These are phyloP conservation scores for Unio delphinus DNA, from an alignment of 2,888 invertebrate genomes.

Conservation along the genomic window DNA sequence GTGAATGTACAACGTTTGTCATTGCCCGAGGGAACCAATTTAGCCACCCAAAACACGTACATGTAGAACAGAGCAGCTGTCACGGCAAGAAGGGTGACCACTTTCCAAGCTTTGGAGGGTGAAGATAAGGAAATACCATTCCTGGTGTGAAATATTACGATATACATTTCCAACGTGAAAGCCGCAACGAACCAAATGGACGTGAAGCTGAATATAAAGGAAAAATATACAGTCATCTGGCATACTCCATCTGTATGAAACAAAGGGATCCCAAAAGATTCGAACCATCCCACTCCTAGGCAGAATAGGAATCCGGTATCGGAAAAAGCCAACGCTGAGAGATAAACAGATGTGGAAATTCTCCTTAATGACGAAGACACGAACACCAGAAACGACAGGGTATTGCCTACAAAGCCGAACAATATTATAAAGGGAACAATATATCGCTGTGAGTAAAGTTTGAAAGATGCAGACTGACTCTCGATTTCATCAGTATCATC, in stretches of 20 bases:
- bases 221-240: slow-evolving; percentile 47
- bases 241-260: slow-evolving; percentile 49
- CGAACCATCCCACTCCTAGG: slow-evolving; percentile 50
- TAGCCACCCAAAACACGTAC: slow-evolving; percentile 47
- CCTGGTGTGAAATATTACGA: slow-evolving; percentile 43
- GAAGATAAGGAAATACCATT: slow-evolving; percentile 36
- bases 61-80: slow-evolving; percentile 40
- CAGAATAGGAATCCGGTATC: slow-evolving; percentile 51
- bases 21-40: slow-evolving; percentile 17
- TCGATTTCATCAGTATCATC: no score
- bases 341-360: slow-evolving; percentile 49
- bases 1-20: slow-evolving; percentile 29
- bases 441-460: slow-evolving; percentile 21
- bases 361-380: slow-evolving; percentile 42
- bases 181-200: slow-evolving; percentile 57
- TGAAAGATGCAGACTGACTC: no score
- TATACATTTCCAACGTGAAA: slow-evolving; percentile 54
- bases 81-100: slow-evolving; percentile 29
- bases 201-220: slow-evolving; percentile 54
- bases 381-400: slow-evolving; percentile 50
- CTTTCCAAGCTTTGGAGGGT: slow-evolving; percentile 29
- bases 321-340: slow-evolving; percentile 48
- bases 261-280: slow-evolving; percentile 37
- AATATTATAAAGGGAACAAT: slow-evolving; percentile 49
- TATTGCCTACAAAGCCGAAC: slow-evolving; percentile 50